Evolutionary conservation across 2,888 invertebrate genomes (phyloP).

Genomic region (Chironomus tentans): DNA sequence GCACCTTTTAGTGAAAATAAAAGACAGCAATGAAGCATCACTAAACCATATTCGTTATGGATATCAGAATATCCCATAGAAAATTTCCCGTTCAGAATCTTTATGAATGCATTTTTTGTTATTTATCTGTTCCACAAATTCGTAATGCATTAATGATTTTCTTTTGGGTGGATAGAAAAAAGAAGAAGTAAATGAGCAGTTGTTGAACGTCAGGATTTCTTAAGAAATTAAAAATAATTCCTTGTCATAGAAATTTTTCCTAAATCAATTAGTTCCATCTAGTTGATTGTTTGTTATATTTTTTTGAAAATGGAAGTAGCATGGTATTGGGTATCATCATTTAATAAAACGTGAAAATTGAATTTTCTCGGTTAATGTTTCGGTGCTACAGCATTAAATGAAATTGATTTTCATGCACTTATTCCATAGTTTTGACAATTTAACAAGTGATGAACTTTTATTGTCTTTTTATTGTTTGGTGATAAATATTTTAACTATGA

Average conservation of each 20-base stretch:
- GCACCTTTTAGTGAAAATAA: conserved; percentile 14
- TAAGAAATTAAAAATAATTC: not conserved
- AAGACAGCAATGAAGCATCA: not conserved
- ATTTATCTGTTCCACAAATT: conserved; percentile 23
- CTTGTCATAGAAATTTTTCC: not conserved
- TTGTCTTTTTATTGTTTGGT: not conserved
- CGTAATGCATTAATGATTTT: conserved; percentile 20
- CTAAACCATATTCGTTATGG: conserved; percentile 17
- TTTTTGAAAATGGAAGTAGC: not conserved
- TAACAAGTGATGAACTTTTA: not conserved
- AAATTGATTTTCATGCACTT: conserved; percentile 20
- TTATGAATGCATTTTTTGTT: conserved; percentile 15
- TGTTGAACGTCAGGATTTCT: conserved; percentile 23
- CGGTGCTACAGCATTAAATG: conserved; percentile 2
- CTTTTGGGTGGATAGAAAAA: not conserved
- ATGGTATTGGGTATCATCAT: not conserved
- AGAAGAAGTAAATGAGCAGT: conserved; percentile 15
- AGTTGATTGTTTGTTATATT: conserved; percentile 15
- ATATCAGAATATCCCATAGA: conserved; percentile 14
- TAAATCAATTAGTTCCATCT: conserved; percentile 23
- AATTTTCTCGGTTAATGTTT: conserved; percentile 21
- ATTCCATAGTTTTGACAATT: not conserved
- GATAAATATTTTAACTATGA: not conserved
- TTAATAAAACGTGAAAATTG: conserved; percentile 16
- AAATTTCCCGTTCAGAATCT: conserved; percentile 24